Evolutionary conservation across 2,888 invertebrate genomes (phyloP).

Genomic region (Temnothorax unifasciatus): DNA sequence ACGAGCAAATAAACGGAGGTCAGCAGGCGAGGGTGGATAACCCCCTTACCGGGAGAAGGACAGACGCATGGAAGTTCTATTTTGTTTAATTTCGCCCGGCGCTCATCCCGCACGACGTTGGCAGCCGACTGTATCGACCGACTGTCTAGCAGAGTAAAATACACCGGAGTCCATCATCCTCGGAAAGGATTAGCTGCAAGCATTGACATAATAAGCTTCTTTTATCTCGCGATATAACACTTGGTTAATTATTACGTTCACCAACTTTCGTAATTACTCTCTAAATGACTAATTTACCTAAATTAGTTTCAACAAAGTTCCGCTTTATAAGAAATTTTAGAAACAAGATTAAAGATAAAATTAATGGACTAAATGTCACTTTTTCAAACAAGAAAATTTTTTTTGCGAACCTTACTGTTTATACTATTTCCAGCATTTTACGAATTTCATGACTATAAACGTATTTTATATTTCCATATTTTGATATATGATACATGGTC

Average conservation of each 20-base stretch:
- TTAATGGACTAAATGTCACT: background rate
- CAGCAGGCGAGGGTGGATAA: slow-evolving; percentile 38
- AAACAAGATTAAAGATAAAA: background rate
- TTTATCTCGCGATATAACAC: slow-evolving; percentile 16
- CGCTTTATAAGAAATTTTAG: slow-evolving; percentile 12
- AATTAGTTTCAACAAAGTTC: slow-evolving; percentile 3
- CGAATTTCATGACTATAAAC: background rate
- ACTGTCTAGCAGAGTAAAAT: slow-evolving; percentile 22
- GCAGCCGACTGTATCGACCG: slow-evolving; percentile 40
- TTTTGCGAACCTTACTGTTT: background rate
- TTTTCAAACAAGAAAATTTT: background rate
- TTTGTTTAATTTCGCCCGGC: slow-evolving; percentile 57
- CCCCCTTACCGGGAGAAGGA: slow-evolving; percentile 2
- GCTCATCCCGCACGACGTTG: slow-evolving; percentile 10
- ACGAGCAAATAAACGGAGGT: slow-evolving; percentile 59
- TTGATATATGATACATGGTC: background rate
- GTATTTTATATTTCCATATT: slow-evolving; percentile 22
- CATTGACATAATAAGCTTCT: slow-evolving; percentile 47
- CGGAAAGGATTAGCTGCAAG: slow-evolving; percentile 18
- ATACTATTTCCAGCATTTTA: background rate
- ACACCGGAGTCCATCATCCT: slow-evolving; percentile 16
- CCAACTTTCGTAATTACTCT: slow-evolving; percentile 30
- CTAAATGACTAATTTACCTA: background rate
- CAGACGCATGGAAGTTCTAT: slow-evolving; percentile 43
- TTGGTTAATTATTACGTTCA: slow-evolving; percentile 27